Evolutionary conservation across 2,113 vertebrate genomes (phyloP).

Genomic region (Eupsittula cactorum): DNA sequence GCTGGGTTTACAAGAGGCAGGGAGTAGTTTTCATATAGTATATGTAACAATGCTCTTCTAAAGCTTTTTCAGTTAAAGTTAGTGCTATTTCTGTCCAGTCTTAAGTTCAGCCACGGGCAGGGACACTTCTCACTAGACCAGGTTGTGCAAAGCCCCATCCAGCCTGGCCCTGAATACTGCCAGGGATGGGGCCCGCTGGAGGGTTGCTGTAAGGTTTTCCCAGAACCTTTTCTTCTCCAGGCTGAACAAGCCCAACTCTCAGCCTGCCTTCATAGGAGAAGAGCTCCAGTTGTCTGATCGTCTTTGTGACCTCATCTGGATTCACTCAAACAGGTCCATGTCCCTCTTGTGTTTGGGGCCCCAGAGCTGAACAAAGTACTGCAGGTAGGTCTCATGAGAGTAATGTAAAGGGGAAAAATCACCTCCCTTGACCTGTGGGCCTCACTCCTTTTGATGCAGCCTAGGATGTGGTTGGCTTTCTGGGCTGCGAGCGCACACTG

Average conservation of each 20-base stretch:
- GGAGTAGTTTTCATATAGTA: not conserved
- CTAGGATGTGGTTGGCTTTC: not conserved
- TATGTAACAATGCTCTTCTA: not conserved
- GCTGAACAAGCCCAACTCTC: not conserved
- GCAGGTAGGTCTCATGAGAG: not conserved
- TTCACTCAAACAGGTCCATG: not conserved
- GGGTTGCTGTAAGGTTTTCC: not conserved
- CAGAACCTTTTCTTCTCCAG: not conserved
- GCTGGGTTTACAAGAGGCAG: rapidly evolving
- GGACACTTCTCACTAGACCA: not conserved
- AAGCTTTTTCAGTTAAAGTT: not conserved
- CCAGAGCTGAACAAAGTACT: not conserved
- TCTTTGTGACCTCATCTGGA: not conserved
- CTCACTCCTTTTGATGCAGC: not conserved
- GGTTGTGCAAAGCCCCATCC: not conserved
- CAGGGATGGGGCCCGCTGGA: not conserved
- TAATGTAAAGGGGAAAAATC: not conserved
- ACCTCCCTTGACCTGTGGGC: not conserved
- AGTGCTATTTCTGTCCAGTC: not conserved
- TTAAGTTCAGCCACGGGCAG: not conserved
- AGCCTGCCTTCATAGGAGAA: not conserved
- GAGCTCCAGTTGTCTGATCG: not conserved
- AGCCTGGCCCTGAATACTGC: not conserved
- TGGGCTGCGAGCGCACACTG: not conserved
- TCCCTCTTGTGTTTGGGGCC: not conserved